Percentiles rank a stretch among this genome's conserved stretches.
These are phyloP conservation scores for Eurytemora carolleeae DNA, from an alignment of 1,140 invertebrate genomes.

Conservation along the genomic window DNA sequence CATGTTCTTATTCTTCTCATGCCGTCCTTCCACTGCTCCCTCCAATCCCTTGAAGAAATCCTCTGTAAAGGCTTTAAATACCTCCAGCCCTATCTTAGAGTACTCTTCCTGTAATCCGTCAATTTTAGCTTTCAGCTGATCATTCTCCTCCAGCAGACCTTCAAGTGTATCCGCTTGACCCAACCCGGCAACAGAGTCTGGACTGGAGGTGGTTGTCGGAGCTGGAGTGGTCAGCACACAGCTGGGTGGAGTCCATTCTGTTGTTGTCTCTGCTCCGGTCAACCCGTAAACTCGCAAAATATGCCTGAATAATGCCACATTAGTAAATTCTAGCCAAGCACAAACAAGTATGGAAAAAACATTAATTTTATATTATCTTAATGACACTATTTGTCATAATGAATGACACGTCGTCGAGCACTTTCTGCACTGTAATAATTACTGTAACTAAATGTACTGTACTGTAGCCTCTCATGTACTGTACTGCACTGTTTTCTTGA, in stretches of 20 bases:
- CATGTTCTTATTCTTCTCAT: not conserved
- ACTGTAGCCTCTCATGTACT: too few species aligned
- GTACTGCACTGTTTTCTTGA: too few species aligned
- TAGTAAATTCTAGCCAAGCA: too few species aligned
- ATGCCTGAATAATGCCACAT: not conserved
- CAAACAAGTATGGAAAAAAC: too few species aligned
- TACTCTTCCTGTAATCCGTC: conserved; percentile 13
- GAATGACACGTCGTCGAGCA: too few species aligned
- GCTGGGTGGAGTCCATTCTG: conserved; percentile 14
- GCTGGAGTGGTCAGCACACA: conserved; percentile 12
- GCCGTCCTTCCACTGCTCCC: not conserved
- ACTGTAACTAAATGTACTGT: too few species aligned
- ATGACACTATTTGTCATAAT: too few species aligned
- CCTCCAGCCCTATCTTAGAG: conserved; percentile 13
- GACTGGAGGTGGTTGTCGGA: conserved; percentile 5
- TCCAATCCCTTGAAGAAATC: conserved; percentile 10
- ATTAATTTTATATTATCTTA: too few species aligned
- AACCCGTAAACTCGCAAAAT: not conserved
- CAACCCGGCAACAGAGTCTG: not conserved
- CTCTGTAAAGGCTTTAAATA: conserved; percentile 12
- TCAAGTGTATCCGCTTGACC: conserved; percentile 5
- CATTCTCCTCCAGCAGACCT: conserved; percentile 7
- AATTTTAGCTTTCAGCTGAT: conserved; percentile 12
- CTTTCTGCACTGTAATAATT: too few species aligned
- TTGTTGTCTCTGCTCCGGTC: not conserved